phyloP scores from a whole-genome alignment of 2,113 vertebrate species.

The Tiliqua scincoides region DNA sequence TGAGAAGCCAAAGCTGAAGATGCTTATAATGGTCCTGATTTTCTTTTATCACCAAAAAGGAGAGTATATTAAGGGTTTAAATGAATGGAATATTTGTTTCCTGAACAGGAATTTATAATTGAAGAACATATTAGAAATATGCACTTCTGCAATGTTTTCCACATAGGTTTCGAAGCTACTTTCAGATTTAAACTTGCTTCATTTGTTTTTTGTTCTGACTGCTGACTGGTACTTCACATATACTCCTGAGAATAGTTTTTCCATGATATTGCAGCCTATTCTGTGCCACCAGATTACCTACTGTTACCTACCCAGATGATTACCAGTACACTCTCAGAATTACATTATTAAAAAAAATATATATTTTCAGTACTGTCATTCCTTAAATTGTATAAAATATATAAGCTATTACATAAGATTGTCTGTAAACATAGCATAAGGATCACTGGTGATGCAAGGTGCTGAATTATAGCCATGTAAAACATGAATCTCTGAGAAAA shows the following conservation, averaged over 20 bases:
- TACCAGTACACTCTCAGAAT: background rate
- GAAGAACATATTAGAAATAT: background rate
- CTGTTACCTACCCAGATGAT: too few species aligned
- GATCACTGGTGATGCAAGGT: background rate
- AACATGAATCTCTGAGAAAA: background rate
- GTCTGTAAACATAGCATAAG: background rate
- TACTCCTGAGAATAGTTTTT: background rate
- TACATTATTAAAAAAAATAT: background rate
- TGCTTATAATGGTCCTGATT: background rate
- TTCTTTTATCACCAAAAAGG: rapidly evolving
- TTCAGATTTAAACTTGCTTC: background rate
- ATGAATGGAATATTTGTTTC: background rate
- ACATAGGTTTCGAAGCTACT: too few species aligned
- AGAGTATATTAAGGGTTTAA: background rate
- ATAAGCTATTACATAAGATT: background rate
- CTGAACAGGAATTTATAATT: background rate
- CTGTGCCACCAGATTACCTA: too few species aligned
- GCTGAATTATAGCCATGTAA: background rate
- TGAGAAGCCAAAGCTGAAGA: slow-evolving; percentile 10
- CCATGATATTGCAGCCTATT: background rate
- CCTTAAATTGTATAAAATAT: background rate
- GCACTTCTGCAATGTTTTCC: background rate
- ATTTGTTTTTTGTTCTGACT: background rate
- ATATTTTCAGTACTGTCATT: background rate
- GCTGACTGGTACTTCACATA: background rate